Evolutionary conservation across 2,797 vertebrate genomes (phyloP).

Genomic region (Melanotaenia boesemani): DNA sequence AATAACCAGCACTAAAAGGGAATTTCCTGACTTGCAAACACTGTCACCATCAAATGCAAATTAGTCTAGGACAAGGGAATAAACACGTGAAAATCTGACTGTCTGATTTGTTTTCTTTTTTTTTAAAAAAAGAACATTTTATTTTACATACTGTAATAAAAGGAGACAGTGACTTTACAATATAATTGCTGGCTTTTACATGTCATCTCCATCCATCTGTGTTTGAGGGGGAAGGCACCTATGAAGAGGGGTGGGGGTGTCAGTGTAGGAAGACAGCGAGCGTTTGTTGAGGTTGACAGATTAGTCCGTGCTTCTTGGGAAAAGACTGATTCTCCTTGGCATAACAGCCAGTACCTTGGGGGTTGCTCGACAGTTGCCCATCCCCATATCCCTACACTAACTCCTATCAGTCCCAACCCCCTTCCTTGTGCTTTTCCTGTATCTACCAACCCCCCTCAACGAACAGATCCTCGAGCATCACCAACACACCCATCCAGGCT

Average conservation of each 20-base stretch:
- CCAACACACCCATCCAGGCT: conserved; percentile 58
- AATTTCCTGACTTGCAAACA: conserved; percentile 36
- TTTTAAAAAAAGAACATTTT: neutral
- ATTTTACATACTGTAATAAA: neutral
- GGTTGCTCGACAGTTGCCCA: conserved; percentile 81
- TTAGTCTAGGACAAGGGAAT: conserved; percentile 1
- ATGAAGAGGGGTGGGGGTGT: conserved; percentile 38
- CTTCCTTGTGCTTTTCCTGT: conserved; percentile 69
- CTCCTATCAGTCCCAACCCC: conserved; percentile 66
- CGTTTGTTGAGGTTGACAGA: conserved; percentile 83
- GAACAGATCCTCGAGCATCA: conserved; percentile 68
- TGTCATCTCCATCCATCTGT: conserved; percentile 42
- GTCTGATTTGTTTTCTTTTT: conserved; percentile 8
- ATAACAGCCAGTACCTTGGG: conserved; percentile 81
- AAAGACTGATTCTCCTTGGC: conserved; percentile 83
- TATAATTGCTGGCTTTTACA: conserved; percentile 27
- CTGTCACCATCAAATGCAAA: conserved; percentile 24
- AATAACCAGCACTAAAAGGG: conserved; percentile 18
- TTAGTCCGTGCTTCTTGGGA: conserved; percentile 79
- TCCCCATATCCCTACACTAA: conserved; percentile 72
- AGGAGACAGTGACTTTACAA: conserved; percentile 15
- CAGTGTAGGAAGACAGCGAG: conserved; percentile 39
- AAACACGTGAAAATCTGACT: conserved; percentile 3
- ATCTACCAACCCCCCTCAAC: conserved; percentile 79
- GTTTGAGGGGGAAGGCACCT: conserved; percentile 53